Percentiles rank a stretch among this genome's conserved stretches.
Evolutionary conservation across 64 coral and sea anemone species (phyloP).

Genomic region (Stichodactyla mertensii): DNA sequence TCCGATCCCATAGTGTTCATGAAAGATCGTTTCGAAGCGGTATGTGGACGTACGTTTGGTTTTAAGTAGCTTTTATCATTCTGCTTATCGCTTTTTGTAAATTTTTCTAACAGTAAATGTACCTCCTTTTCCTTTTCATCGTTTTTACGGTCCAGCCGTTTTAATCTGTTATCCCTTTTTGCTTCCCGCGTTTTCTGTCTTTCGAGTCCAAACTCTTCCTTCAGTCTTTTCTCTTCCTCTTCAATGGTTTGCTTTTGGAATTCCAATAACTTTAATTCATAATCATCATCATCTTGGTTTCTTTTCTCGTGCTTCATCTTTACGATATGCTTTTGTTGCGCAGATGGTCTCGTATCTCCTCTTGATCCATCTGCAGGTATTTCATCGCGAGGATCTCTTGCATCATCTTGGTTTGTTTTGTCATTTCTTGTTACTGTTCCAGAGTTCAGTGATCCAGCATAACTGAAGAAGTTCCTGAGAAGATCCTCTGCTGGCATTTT

Average conservation of each 20-base stretch:
- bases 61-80: not conserved
- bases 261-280: slow-evolving; percentile 2
- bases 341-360: not conserved
- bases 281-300: not conserved
- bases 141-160: not conserved
- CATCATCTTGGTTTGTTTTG: not conserved
- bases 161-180: not conserved
- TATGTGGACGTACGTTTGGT: not conserved
- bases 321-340: not conserved
- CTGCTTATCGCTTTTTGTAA: not conserved
- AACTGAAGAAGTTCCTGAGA: not conserved
- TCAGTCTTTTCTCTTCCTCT: slow-evolving; percentile 5
- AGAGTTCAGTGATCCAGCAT: not conserved
- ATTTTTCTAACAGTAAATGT: not conserved
- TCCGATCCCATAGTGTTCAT: not conserved
- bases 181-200: not conserved
- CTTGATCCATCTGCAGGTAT: not conserved
- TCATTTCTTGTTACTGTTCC: not conserved
- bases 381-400: not conserved
- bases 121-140: not conserved
- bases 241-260: slow-evolving; percentile 9
- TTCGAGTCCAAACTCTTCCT: not conserved
- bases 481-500: not conserved
- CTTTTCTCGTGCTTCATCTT: not conserved
- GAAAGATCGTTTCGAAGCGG: not conserved